Conservation (phyloP, 92 coral and sea anemone genomes). For the Isaurus tuberculatus region DNA sequence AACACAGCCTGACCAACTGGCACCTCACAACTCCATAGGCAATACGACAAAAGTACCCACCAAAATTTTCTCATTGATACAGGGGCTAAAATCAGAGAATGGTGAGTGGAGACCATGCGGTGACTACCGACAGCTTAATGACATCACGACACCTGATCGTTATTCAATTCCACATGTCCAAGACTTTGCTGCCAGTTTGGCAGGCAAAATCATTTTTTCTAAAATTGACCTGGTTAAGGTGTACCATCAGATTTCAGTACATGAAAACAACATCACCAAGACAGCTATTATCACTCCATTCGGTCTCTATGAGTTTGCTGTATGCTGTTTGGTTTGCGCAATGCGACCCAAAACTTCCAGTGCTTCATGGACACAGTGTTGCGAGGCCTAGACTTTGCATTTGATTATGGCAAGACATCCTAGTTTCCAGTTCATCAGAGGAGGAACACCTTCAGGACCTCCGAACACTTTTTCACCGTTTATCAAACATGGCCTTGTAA, state of each 20-base stretch:
- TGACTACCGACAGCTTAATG: constrained; percentile 58
- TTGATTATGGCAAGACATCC: constrained; percentile 35
- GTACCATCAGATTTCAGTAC: no score
- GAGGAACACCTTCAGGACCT: constrained; percentile 45
- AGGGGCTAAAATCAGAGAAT: constrained; percentile 55
- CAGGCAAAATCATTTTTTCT: no score
- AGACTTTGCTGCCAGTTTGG: no score
- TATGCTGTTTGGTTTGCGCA: constrained; percentile 57
- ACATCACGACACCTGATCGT: constrained; percentile 53
- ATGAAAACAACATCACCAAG: constrained; percentile 48
- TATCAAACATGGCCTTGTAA: constrained; percentile 31
- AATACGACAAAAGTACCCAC: no score
- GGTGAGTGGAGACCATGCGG: constrained; percentile 66
- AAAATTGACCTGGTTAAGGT: constrained; percentile 51
- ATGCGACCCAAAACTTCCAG: constrained; percentile 58
- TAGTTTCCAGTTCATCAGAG: constrained; percentile 33
- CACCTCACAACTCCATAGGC: no score
- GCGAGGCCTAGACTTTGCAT: constrained; percentile 52
- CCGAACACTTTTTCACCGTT: constrained; percentile 48
- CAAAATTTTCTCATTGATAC: constrained; percentile 54
- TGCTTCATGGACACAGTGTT: constrained; percentile 43
- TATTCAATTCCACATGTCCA: no score
- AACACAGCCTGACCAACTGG: no score
- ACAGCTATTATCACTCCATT: no score
- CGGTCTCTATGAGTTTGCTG: constrained; percentile 62